A percentile compares a stretch with the other conserved stretches of the same genome.
Conservation (phyloP, 2,113 vertebrate species). For the crab-eating macaque (Macaca fascicularis) region DNA sequence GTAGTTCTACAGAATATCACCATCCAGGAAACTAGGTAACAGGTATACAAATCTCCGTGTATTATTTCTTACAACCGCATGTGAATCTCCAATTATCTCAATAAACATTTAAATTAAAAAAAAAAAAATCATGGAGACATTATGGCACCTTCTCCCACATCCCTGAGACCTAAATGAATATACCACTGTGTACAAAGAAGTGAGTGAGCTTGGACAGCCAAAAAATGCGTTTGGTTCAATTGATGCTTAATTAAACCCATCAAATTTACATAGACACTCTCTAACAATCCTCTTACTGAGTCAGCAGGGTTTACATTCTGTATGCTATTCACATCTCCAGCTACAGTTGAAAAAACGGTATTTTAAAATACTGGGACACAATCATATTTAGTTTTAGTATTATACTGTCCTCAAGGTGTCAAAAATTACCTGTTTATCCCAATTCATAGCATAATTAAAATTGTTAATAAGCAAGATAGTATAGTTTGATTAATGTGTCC, state of each 20-base stretch:
- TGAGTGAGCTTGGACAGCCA: not conserved
- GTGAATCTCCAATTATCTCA: not conserved
- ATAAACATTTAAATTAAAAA: not conserved
- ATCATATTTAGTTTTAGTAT: conserved; percentile 52
- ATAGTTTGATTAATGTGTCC: not conserved
- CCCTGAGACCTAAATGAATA: not conserved
- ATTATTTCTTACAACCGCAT: not conserved
- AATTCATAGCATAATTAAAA: conserved; percentile 59
- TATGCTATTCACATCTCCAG: conserved; percentile 39
- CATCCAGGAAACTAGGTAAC: not conserved
- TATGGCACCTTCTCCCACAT: not conserved
- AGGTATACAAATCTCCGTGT: not conserved
- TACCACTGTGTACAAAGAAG: not conserved
- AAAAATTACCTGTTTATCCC: conserved; percentile 31
- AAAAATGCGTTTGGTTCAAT: conserved; percentile 1
- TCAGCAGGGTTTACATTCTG: conserved; percentile 48
- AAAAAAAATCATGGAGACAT: not conserved
- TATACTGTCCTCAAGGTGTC: conserved; percentile 43
- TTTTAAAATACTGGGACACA: conserved; percentile 58
- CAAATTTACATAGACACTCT: conserved; percentile 22
- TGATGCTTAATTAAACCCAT: conserved; percentile 57
- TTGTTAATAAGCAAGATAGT: not conserved
- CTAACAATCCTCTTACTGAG: not conserved
- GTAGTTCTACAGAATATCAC: not conserved
- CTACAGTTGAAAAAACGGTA: conserved; percentile 41